Conservation (phyloP, 2,113 vertebrate genomes). For the Salminus brasiliensis region DNA sequence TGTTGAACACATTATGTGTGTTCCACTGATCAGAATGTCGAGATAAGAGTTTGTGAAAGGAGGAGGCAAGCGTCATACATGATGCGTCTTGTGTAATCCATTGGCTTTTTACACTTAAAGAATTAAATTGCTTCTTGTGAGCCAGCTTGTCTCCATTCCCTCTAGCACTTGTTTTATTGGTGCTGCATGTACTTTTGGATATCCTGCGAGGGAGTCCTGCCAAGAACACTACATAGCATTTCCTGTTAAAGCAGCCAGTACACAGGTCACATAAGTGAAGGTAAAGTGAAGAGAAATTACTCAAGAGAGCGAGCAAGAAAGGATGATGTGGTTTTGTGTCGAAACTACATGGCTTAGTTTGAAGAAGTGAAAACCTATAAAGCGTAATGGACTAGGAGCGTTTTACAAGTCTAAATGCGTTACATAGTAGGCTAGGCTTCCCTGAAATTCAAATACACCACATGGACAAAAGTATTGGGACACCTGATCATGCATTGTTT, state of each 20-base stretch:
- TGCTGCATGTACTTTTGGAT: not conserved
- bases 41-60: not conserved
- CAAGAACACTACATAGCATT: not conserved
- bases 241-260: not conserved
- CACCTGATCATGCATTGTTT: no score
- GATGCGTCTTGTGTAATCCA: not conserved
- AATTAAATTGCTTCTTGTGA: not conserved
- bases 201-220: not conserved
- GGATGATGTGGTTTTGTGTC: not conserved
- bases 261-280: not conserved
- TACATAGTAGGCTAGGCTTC: no score
- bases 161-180: not conserved
- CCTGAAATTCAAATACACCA: no score
- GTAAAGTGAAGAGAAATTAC: not conserved
- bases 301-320: not conserved
- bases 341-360: not conserved
- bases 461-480: no score
- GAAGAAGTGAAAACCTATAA: not conserved
- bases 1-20: not conserved
- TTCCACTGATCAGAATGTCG: not conserved
- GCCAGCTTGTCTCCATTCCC: not conserved
- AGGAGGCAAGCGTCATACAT: not conserved
- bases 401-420: no score
- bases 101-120: no score
- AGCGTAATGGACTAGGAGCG: no score